Conservation (phyloP, 2,797 vertebrate species). For the Peromyscus melanophrys region DNA sequence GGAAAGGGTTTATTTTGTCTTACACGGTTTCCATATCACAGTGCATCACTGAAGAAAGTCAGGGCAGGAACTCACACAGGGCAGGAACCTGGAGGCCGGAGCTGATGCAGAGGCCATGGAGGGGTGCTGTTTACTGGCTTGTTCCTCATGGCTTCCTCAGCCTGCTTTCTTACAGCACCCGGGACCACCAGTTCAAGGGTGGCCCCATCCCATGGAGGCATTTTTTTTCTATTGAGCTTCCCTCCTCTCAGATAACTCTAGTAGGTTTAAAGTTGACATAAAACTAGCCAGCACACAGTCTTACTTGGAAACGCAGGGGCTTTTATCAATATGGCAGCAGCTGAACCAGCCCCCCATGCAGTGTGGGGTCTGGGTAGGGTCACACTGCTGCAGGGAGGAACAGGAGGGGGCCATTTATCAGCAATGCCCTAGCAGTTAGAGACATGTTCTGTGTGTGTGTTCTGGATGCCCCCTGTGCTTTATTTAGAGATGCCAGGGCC, state of each 20-base stretch:
- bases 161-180: not conserved
- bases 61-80: not conserved
- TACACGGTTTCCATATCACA: not conserved
- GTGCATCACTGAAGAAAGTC: not conserved
- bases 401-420: not conserved
- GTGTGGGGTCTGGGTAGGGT: not conserved
- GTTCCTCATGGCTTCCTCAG: not conserved
- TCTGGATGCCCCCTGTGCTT: not conserved
- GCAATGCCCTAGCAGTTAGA: not conserved
- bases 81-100: not conserved
- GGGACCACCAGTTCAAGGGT: not conserved
- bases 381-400: accelerated
- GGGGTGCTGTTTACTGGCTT: not conserved
- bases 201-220: not conserved
- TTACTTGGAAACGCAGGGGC: not conserved
- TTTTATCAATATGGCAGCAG: accelerated
- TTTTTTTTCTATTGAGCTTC: not conserved
- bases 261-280: not conserved
- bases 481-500: not conserved
- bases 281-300: not conserved
- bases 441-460: accelerated
- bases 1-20: not conserved
- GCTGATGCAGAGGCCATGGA: not conserved
- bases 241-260: not conserved
- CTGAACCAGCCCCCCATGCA: not conserved